Evolutionary conservation across 2,888 invertebrate species (phyloP).

Genomic region (Chymomyza procnemis): DNA sequence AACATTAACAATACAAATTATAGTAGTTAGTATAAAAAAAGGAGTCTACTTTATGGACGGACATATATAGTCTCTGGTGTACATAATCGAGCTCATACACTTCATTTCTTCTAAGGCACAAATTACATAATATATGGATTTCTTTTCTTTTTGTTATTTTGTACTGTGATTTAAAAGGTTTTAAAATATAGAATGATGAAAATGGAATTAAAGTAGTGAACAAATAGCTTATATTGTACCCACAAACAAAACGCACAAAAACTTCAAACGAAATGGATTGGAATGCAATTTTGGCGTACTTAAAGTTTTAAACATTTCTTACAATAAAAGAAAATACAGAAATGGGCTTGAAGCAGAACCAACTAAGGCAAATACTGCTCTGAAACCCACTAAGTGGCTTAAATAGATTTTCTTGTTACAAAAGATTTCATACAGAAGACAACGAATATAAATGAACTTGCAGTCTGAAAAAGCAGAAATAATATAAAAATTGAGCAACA

Average conservation of each 20-base stretch:
- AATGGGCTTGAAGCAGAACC: no score
- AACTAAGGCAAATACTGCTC: no score
- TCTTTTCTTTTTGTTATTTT: slow-evolving; percentile 33
- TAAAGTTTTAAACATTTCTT: no score
- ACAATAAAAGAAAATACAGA: no score
- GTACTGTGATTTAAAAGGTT: slow-evolving; percentile 43
- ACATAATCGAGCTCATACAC: slow-evolving; percentile 35
- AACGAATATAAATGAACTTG: no score
- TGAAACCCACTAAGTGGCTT: no score
- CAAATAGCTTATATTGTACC: slow-evolving; percentile 3
- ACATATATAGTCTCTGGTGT: slow-evolving; percentile 43
- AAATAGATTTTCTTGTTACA: no score
- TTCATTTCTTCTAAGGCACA: slow-evolving; percentile 48
- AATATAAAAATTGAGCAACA: no score
- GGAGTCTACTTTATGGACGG: slow-evolving; percentile 48
- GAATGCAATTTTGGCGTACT: no score
- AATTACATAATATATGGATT: slow-evolving; percentile 28
- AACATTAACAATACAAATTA: slow-evolving; percentile 37
- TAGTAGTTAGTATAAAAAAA: slow-evolving; percentile 7
- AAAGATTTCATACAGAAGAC: no score
- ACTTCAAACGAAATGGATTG: background rate
- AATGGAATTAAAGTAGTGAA: background rate
- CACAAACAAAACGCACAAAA: slow-evolving; percentile 16
- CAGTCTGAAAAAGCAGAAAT: no score
- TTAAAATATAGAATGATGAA: background rate